Base-by-base conservation (phyloP, 2,797 vertebrate genomes). In the Helarctos malayanus region DNA sequence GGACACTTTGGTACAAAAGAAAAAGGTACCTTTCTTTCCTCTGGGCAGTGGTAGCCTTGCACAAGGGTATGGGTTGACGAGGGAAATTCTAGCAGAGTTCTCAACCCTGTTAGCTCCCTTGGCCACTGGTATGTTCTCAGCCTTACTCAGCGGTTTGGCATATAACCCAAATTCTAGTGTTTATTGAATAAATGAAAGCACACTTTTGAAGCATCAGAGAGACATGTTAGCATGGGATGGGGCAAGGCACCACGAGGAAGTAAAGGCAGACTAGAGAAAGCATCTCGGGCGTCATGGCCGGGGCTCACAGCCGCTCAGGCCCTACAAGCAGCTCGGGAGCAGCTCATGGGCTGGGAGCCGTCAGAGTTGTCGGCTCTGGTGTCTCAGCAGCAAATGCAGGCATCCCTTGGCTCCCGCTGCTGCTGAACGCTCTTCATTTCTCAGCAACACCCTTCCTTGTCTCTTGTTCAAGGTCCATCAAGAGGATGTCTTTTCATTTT, bases 401-500 rank as follows among this genome's bases (percentile, higher is more conserved):
- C 3, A 18, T 35, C 19, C 9, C 49, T 80, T 5, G n/a, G 45
- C 38, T 47, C 57, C 29, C 32, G 7, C 38, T 65, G 11, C 35
- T 84, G 52, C 68, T 49, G 52, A 61, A 27, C 59, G 56, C 23
- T 65, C 10, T 59, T 91, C 61, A 45, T 59, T 76, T 93, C 61
- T 92, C 61, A 86, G 52, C 38, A 27, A 61, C 65, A 35, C 3
- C 81, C 63, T 69, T 57, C 10, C 68, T 56, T 19, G 80, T 89
- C 92, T 92, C 41, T 80, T 65, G 7, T 47, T 68, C 73, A 84
- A 73, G 92, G 54, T 35, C 35, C 47, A 81, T 47, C 49, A 75
- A 85, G 57, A 85, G 29, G 21, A 89, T 25, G 19, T 54, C 49
- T 80, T 94, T 79, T 91, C 32, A 84, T 65, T 90, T 89, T 69